Conservation (phyloP, 2,888 invertebrate species). For the Cheiracanthium punctorium region DNA sequence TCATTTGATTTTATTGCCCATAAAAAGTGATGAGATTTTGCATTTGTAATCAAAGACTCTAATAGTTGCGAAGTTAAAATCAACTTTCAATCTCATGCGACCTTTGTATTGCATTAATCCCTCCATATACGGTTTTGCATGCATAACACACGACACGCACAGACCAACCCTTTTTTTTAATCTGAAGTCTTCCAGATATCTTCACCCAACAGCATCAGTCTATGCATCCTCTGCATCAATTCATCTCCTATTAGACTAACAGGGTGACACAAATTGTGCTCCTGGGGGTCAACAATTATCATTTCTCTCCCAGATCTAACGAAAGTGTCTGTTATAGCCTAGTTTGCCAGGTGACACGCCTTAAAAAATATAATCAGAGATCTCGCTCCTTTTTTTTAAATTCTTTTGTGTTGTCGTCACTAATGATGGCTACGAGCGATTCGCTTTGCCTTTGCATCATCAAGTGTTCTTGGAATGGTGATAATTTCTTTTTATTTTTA, state of each 20-base stretch:
- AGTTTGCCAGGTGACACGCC: not conserved
- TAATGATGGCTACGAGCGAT: not conserved
- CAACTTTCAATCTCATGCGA: too few relatives aligned
- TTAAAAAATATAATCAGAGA: not conserved
- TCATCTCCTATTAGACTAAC: not conserved
- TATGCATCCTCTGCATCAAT: not conserved
- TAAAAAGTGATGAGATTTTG: too few relatives aligned
- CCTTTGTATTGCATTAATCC: too few relatives aligned
- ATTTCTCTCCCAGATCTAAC: not conserved
- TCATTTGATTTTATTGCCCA: too few relatives aligned
- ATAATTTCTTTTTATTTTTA: not conserved
- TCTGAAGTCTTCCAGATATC: not conserved
- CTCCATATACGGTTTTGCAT: too few relatives aligned
- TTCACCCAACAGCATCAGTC: not conserved
- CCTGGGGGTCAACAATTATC: not conserved
- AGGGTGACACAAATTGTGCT: not conserved
- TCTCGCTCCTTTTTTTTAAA: not conserved
- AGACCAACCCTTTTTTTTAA: too few relatives aligned
- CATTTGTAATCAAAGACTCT: too few relatives aligned
- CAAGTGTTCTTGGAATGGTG: not conserved
- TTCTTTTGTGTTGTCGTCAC: not conserved
- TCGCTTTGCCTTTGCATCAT: not conserved
- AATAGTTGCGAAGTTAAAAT: too few relatives aligned
- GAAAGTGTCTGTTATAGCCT: constrained; percentile 2
- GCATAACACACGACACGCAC: too few relatives aligned